phyloP scores from a whole-genome alignment of 2,888 invertebrate genomes.

The Plusia festucae region DNA sequence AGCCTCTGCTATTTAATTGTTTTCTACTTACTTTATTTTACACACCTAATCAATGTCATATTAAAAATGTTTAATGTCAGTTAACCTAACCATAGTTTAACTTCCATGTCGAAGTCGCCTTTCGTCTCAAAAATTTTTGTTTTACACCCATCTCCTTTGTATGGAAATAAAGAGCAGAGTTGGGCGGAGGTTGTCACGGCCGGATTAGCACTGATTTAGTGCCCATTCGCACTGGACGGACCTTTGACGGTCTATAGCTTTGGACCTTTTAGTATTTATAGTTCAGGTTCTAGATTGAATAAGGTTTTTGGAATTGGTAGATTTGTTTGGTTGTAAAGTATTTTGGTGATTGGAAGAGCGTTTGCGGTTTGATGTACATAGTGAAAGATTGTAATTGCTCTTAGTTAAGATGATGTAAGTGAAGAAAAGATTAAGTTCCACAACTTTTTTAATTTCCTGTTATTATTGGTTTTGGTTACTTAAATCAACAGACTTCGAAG shows the following conservation, averaged over 20 bases:
- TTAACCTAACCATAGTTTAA: conserved; percentile 32
- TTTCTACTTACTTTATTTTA: no score
- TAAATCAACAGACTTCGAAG: no score
- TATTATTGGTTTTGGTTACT: no score
- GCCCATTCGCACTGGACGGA: conserved; percentile 63
- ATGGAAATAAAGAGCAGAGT: conserved; percentile 63
- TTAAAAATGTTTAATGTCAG: conserved; percentile 10
- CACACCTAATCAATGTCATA: not conserved
- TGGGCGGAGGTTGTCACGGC: conserved; percentile 67
- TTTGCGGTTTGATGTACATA: not conserved
- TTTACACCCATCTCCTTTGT: conserved; percentile 58
- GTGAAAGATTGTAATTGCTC: not conserved
- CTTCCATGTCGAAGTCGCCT: conserved; percentile 37
- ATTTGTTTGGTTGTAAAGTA: conserved; percentile 20
- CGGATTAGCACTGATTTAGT: conserved; percentile 80
- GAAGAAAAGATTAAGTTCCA: no score
- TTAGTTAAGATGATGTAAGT: no score
- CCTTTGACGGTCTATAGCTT: conserved; percentile 59
- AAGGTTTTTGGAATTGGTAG: conserved; percentile 40
- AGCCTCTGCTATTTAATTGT: no score
- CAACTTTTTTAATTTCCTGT: no score
- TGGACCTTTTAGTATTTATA: conserved; percentile 44
- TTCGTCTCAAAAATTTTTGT: conserved; percentile 59
- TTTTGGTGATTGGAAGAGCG: conserved; percentile 16
- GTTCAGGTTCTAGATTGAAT: conserved; percentile 44